These are phyloP conservation scores for Temnothorax longispinosus DNA, from an alignment of 1,140 invertebrate species.

Conservation along the genomic window DNA sequence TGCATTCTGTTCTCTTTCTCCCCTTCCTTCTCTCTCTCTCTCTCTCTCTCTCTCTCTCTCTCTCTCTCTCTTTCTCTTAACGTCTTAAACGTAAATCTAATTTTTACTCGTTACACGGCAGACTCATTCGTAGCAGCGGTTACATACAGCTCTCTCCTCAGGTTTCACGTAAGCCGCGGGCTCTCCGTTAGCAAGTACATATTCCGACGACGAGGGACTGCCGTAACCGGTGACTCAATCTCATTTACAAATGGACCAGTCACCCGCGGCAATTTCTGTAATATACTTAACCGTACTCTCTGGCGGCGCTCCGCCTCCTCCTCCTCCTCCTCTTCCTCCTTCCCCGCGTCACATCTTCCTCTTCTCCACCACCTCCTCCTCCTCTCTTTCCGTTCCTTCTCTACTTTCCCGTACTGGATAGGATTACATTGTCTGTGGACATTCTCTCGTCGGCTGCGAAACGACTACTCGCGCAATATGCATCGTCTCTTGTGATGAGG, in stretches of 20 bases:
- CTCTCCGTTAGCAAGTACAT: constrained; percentile 59
- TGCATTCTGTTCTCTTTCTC: neutral
- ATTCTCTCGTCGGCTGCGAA: constrained; percentile 2
- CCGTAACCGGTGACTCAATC: constrained; percentile 59
- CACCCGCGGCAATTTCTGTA: constrained; percentile 69
- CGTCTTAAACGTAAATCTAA: constrained; percentile 65
- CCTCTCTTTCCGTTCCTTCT: neutral
- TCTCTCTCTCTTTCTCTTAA: neutral
- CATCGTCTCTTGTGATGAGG: constrained; percentile 3
- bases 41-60: neutral
- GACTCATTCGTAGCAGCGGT: constrained; percentile 31
- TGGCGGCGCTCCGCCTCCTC: constrained; percentile 4
- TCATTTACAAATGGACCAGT: constrained; percentile 73
- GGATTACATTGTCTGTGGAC: constrained; percentile 56
- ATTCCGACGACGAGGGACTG: constrained; percentile 38
- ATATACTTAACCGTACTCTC: constrained; percentile 67
- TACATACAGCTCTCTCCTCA: constrained; percentile 4
- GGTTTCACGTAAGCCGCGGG: constrained; percentile 23
- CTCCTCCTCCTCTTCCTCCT: neutral
- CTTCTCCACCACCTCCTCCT: neutral
- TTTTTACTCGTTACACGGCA: constrained; percentile 58
- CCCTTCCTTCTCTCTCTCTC: neutral
- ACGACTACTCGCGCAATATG: constrained; percentile 31
- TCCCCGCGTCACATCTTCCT: neutral
- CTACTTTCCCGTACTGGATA: neutral